Percentiles rank a stretch among this genome's conserved stretches.
These are phyloP conservation scores for Cephus runcator DNA, from an alignment of 2,888 invertebrate species.

Conservation along the genomic window DNA sequence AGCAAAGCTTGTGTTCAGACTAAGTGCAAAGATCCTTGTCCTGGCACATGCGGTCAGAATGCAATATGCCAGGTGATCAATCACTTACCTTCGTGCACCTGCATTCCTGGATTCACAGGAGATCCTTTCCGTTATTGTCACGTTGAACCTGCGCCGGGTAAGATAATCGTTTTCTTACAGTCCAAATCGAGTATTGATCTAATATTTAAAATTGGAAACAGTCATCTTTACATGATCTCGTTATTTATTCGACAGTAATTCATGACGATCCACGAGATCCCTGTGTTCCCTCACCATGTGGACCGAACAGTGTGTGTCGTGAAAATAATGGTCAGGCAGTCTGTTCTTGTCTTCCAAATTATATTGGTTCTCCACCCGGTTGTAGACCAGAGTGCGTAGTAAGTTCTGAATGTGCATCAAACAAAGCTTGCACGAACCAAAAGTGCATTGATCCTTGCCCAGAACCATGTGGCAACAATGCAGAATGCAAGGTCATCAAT, in stretches of 20 bases:
- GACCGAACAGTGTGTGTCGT: slow-evolving; percentile 52
- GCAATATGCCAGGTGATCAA: slow-evolving; percentile 67
- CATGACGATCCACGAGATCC: slow-evolving; percentile 27
- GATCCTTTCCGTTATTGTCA: slow-evolving; percentile 67
- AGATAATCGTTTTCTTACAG: background rate
- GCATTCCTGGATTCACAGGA: slow-evolving; percentile 51
- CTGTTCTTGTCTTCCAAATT: slow-evolving; percentile 58
- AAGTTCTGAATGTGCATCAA: slow-evolving; percentile 60
- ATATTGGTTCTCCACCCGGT: slow-evolving; percentile 51
- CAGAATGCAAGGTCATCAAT: slow-evolving; percentile 67
- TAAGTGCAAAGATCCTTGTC: slow-evolving; percentile 69
- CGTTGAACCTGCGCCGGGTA: slow-evolving; percentile 24
- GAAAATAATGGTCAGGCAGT: slow-evolving; percentile 48
- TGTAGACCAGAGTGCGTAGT: slow-evolving; percentile 58
- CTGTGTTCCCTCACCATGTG: slow-evolving; percentile 53
- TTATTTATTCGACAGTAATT: slow-evolving; percentile 5
- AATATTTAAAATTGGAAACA: background rate
- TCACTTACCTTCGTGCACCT: slow-evolving; percentile 17
- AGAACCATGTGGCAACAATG: slow-evolving; percentile 68
- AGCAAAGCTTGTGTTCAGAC: slow-evolving; percentile 68
- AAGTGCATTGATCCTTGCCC: slow-evolving; percentile 70
- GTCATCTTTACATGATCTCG: background rate
- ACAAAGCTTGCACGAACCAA: slow-evolving; percentile 68
- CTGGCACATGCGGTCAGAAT: slow-evolving; percentile 68
- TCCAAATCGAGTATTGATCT: background rate